These are phyloP conservation scores for Odocoileus hemionus DNA, from an alignment of 2,113 vertebrate genomes.

Conservation along the genomic window DNA sequence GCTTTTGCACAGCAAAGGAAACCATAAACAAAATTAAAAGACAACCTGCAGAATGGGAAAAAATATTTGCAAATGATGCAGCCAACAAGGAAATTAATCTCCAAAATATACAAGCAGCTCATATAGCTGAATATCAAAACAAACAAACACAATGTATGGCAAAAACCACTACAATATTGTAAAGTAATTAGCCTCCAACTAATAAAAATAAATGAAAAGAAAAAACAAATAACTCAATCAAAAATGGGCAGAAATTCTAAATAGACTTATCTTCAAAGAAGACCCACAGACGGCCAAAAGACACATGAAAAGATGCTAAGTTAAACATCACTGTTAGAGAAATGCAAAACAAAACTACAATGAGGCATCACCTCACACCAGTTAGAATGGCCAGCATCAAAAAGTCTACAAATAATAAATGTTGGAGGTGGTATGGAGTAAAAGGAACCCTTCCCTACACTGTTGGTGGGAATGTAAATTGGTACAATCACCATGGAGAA, in stretches of 20 bases:
- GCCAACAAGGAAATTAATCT: background rate
- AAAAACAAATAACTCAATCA: background rate
- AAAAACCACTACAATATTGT: too few species aligned
- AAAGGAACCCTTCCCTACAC: background rate
- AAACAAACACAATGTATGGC: background rate
- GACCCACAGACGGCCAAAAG: background rate
- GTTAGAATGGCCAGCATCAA: background rate
- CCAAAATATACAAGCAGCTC: background rate
- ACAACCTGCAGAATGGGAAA: background rate
- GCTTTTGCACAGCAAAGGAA: background rate
- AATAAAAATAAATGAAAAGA: too few species aligned
- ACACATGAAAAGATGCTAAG: background rate
- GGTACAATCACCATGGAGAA: background rate
- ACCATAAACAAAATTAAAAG: background rate
- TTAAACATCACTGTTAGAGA: background rate
- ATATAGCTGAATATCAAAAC: background rate
- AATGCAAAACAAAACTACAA: background rate
- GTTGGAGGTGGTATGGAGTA: background rate
- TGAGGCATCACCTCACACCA: background rate
- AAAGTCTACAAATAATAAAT: background rate
- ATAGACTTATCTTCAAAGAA: background rate
- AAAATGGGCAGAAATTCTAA: background rate
- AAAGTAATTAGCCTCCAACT: too few species aligned
- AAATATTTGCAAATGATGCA: background rate
- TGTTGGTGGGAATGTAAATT: background rate